A percentile compares a stretch with the other conserved stretches of the same genome.
These are phyloP conservation scores for Mareca strepera DNA, from an alignment of 2,797 vertebrate species.

Conservation along the genomic window DNA sequence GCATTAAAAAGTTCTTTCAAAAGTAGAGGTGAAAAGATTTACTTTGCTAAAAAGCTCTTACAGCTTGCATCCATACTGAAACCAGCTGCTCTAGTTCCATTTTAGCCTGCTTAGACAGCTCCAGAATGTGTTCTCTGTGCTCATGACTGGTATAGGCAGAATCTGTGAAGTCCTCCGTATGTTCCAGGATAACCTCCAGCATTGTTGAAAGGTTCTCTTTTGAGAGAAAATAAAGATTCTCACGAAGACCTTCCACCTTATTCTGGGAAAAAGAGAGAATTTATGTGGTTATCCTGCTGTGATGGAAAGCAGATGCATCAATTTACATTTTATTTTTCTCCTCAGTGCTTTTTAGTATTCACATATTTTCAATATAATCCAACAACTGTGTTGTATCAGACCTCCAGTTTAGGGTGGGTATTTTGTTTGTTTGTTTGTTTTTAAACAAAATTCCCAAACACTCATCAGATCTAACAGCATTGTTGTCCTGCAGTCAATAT, in stretches of 20 bases:
- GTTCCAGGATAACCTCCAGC: slow-evolving; percentile 91
- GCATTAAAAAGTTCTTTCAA: slow-evolving; percentile 11
- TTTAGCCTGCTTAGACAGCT: slow-evolving; percentile 87
- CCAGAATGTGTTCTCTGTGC: slow-evolving; percentile 92
- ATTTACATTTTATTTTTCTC: background rate
- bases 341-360: background rate
- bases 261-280: slow-evolving; percentile 73
- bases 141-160: slow-evolving; percentile 97
- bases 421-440: background rate
- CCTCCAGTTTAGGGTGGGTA: background rate
- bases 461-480: background rate
- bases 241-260: slow-evolving; percentile 90
- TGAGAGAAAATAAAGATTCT: slow-evolving; percentile 86
- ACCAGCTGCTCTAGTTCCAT: slow-evolving; percentile 91
- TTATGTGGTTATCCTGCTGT: background rate
- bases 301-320: background rate
- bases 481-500: background rate
- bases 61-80: slow-evolving; percentile 89
- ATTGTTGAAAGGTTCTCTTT: slow-evolving; percentile 86
- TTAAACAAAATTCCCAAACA: background rate
- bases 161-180: slow-evolving; percentile 96
- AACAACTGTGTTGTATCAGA: background rate
- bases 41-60: slow-evolving; percentile 80
- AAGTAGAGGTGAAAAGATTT: slow-evolving; percentile 69
- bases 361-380: background rate